A percentile compares a stretch with the other conserved stretches of the same genome.
These are phyloP conservation scores for Zapornia atra DNA, from an alignment of 2,113 vertebrate genomes.

Conservation along the genomic window DNA sequence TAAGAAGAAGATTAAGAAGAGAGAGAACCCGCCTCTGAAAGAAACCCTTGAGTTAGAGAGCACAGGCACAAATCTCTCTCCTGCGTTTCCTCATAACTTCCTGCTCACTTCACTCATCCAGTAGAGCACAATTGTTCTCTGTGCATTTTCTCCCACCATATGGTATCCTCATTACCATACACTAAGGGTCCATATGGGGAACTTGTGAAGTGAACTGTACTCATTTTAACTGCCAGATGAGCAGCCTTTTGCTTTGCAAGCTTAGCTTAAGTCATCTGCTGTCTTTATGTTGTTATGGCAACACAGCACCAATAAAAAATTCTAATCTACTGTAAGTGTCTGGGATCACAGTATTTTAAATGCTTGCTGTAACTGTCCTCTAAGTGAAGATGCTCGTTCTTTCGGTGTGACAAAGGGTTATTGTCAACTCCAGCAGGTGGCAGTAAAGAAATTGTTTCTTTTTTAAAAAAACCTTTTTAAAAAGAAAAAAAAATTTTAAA, in stretches of 20 bases:
- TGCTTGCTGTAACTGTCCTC: slow-evolving; percentile 77
- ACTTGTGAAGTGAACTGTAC: slow-evolving; percentile 87
- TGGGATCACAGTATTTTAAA: slow-evolving; percentile 82
- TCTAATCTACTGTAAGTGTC: slow-evolving; percentile 84
- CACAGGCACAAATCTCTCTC: slow-evolving; percentile 62
- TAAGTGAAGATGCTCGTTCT: slow-evolving; percentile 47
- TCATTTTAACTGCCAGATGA: slow-evolving; percentile 88
- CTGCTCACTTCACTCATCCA: slow-evolving; percentile 72
- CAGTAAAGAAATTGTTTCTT: slow-evolving; percentile 64
- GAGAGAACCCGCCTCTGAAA: slow-evolving; percentile 64
- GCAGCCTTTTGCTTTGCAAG: slow-evolving; percentile 84
- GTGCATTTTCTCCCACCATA: slow-evolving; percentile 82
- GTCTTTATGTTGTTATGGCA: slow-evolving; percentile 86
- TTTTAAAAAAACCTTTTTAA: not conserved
- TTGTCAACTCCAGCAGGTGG: slow-evolving; percentile 79
- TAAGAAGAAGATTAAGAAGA: slow-evolving; percentile 76
- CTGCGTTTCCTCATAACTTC: slow-evolving; percentile 65
- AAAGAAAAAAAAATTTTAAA: not conserved
- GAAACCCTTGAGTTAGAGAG: slow-evolving; percentile 71
- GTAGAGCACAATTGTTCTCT: slow-evolving; percentile 80
- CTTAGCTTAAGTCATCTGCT: slow-evolving; percentile 86
- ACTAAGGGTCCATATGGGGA: slow-evolving; percentile 87
- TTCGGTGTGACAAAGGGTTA: slow-evolving; percentile 61
- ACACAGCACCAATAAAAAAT: slow-evolving; percentile 85
- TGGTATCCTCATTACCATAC: slow-evolving; percentile 86